phyloP scores from a whole-genome alignment of 2,888 invertebrate species.

The Megalurothrips usitatus region DNA sequence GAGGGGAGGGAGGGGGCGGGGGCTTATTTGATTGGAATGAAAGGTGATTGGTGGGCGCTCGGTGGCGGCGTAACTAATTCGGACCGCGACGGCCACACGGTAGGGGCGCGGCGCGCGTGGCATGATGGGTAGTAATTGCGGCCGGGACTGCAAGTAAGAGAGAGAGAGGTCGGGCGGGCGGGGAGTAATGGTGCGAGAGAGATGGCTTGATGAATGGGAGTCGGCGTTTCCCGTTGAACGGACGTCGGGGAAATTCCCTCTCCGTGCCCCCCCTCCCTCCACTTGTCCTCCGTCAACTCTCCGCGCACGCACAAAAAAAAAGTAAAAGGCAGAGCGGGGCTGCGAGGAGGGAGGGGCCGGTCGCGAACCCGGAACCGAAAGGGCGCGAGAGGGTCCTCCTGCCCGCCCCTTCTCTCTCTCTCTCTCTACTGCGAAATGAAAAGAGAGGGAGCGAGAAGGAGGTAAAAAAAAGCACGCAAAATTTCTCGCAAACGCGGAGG shows the following conservation, averaged over 20 bases:
- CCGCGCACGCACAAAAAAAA: neutral
- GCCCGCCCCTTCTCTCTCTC: neutral
- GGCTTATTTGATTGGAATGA: slow-evolving; percentile 14
- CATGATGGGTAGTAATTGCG: slow-evolving; percentile 16
- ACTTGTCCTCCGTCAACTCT: neutral
- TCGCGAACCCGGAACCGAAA: too few relatives aligned
- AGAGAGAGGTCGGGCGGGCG: neutral
- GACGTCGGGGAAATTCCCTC: neutral
- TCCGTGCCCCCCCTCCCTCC: too few relatives aligned
- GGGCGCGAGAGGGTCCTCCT: neutral
- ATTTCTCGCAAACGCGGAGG: neutral
- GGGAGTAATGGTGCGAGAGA: neutral
- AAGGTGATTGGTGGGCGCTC: slow-evolving; percentile 11
- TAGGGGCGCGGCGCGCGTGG: neutral
- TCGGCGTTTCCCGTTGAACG: neutral
- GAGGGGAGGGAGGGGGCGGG: neutral
- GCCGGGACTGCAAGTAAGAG: neutral
- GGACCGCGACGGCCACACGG: neutral
- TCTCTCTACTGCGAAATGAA: neutral
- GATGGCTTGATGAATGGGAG: neutral
- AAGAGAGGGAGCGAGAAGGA: too few relatives aligned
- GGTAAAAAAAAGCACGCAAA: neutral
- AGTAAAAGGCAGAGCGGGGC: neutral
- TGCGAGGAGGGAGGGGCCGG: neutral
- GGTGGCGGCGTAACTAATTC: neutral